These are phyloP conservation scores for Asbolus verrucosus DNA, from an alignment of 1,140 invertebrate genomes.

Conservation along the genomic window DNA sequence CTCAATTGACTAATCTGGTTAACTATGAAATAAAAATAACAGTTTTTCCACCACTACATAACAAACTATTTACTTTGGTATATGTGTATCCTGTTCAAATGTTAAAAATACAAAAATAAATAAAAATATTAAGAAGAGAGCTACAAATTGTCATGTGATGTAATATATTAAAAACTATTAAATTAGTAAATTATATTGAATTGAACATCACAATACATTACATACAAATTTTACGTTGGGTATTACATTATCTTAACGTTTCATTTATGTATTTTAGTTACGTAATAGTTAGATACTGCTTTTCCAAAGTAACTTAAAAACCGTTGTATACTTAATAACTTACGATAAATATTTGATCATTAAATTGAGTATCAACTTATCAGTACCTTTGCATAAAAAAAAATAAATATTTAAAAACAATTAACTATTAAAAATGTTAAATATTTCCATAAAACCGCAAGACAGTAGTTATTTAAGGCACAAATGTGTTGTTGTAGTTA, in stretches of 20 bases:
- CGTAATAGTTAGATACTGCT: background rate
- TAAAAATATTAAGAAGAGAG: no score
- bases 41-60: no score
- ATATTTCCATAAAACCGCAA: conserved; percentile 20
- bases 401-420: conserved; percentile 24
- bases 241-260: background rate
- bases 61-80: no score
- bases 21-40: no score
- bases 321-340: background rate
- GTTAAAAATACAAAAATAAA: no score
- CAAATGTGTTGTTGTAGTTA: conserved; percentile 5
- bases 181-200: no score
- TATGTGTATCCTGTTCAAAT: no score
- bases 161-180: no score
- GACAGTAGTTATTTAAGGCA: conserved; percentile 13
- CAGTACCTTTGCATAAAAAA: conserved; percentile 14
- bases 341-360: conserved; percentile 17
- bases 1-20: no score
- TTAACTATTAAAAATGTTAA: conserved; percentile 12
- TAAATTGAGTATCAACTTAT: conserved; percentile 21
- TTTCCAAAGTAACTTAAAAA: conserved; percentile 1
- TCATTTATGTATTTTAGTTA: background rate
- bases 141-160: no score
- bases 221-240: no score
- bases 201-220: no score